Conservation (phyloP, 2,888 invertebrate genomes). For the Mystacides longicornis region DNA sequence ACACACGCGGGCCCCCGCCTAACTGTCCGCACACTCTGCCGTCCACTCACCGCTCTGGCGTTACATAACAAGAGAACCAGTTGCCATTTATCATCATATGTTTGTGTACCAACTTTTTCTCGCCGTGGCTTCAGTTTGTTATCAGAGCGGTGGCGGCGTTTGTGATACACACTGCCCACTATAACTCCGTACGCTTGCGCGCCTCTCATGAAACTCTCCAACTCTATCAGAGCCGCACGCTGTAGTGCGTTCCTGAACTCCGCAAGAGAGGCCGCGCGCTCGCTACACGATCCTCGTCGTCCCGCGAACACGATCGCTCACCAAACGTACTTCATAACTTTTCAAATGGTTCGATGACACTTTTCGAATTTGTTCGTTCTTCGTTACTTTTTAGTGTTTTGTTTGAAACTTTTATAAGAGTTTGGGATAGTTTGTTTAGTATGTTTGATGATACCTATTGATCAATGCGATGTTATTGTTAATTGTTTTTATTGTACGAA, state of each 20-base stretch:
- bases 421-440: background rate
- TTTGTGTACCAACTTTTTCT: slow-evolving; percentile 4
- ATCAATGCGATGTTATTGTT: no score
- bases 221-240: no score
- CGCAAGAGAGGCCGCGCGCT: background rate
- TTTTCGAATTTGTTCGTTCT: background rate
- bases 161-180: background rate
- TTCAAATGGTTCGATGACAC: background rate
- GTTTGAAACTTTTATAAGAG: background rate
- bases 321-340: background rate
- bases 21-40: no score
- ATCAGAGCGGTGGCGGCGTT: slow-evolving; percentile 1
- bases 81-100: background rate
- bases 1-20: no score
- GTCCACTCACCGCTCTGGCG: no score
- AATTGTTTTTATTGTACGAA: background rate
- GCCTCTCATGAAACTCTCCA: no score
- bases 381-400: background rate
- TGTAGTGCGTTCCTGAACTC: background rate
- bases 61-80: slow-evolving; percentile 2
- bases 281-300: background rate
- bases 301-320: background rate
- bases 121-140: background rate
- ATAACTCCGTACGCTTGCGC: background rate
- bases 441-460: no score